Percentiles rank a stretch among this genome's conserved stretches.
Evolutionary conservation across 2,888 invertebrate species (phyloP).

Genomic region (Agrochola circellaris): DNA sequence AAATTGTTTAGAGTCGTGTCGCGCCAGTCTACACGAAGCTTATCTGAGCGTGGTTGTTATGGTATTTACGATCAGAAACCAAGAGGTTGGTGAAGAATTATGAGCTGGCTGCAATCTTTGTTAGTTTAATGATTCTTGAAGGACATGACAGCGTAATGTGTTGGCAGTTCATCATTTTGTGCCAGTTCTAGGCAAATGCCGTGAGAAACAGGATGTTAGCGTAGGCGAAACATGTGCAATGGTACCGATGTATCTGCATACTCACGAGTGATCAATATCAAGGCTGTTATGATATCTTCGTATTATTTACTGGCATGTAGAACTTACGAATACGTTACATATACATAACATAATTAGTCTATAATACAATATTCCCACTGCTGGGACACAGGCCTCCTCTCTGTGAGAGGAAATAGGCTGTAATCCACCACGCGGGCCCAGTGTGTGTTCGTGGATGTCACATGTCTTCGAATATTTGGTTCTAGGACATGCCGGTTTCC

Average conservation of each 20-base stretch:
- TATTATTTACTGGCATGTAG: background rate
- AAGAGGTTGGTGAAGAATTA: background rate
- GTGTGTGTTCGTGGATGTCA: too few relatives aligned
- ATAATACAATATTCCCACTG: too few relatives aligned
- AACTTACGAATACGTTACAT: background rate
- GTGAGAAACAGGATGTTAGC: conserved; percentile 20
- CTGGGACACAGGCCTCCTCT: too few relatives aligned
- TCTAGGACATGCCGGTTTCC: too few relatives aligned
- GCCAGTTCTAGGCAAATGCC: background rate
- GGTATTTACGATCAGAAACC: too few relatives aligned
- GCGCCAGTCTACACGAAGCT: too few relatives aligned
- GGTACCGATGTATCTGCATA: conserved; percentile 1
- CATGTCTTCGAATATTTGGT: too few relatives aligned
- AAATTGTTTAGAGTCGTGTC: too few relatives aligned
- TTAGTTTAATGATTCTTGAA: background rate
- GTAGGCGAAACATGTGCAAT: background rate
- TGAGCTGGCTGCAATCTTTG: background rate
- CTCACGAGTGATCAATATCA: conserved; percentile 17
- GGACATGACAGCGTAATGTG: background rate
- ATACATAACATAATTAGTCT: too few relatives aligned
- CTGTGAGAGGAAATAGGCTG: too few relatives aligned
- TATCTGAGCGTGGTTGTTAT: too few relatives aligned
- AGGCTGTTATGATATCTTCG: background rate
- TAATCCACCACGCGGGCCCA: too few relatives aligned
- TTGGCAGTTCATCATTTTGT: conserved; percentile 6